A percentile compares a stretch with the other conserved stretches of the same genome.
Conservation (phyloP, 1,140 invertebrate species). For the Lineus longissimus region DNA sequence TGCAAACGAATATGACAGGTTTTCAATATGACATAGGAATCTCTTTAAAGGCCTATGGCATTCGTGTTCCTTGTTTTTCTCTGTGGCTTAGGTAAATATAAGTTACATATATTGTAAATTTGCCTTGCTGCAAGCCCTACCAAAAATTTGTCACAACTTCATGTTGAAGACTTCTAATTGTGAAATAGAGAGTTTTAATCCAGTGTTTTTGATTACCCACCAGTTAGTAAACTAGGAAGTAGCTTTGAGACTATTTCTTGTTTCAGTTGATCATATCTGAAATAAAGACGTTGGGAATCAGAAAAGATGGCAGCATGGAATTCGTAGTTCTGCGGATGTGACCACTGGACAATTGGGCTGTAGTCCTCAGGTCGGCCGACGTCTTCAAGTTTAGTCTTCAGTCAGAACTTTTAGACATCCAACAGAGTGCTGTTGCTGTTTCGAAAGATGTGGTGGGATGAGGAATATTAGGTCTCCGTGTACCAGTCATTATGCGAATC, state of each 20-base stretch:
- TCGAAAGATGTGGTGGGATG: too few species aligned
- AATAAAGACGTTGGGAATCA: neutral
- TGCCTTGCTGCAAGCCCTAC: too few species aligned
- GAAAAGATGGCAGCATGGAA: too few species aligned
- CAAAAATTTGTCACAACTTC: neutral
- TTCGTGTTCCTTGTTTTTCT: neutral
- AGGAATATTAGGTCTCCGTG: too few species aligned
- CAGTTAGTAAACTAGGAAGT: neutral
- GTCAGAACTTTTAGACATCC: too few species aligned
- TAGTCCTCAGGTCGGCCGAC: too few species aligned
- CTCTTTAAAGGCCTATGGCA: neutral
- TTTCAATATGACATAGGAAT: neutral
- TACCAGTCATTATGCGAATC: too few species aligned
- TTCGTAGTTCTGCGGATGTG: too few species aligned
- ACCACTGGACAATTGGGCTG: too few species aligned
- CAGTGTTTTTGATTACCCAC: too few species aligned
- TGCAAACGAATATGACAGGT: constrained; percentile 3
- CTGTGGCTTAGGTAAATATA: neutral
- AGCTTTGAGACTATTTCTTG: constrained; percentile 5
- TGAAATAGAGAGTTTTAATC: neutral
- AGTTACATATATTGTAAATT: neutral
- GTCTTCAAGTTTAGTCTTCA: too few species aligned
- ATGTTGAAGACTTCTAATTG: neutral
- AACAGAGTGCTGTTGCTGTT: too few species aligned
- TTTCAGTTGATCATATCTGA: constrained; percentile 4